Evolutionary conservation across 2,113 vertebrate species (phyloP).

Genomic region (Tychaedon coryphoeus): DNA sequence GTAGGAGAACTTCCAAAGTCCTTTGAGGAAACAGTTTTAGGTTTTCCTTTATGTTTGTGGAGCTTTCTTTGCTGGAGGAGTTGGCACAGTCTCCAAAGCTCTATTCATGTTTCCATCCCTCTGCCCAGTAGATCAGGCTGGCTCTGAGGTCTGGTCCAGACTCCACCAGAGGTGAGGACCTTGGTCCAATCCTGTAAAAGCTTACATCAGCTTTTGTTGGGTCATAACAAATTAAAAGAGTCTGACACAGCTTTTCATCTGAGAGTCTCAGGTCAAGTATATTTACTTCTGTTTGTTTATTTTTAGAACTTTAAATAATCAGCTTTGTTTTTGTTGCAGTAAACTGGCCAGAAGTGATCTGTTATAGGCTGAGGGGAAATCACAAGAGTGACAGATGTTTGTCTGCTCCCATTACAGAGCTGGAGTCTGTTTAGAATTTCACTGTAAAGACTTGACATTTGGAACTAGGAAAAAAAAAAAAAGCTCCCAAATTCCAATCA

Average conservation of each 20-base stretch:
- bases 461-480: not conserved
- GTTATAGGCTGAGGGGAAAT: slow-evolving; percentile 43
- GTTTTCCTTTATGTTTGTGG: not conserved
- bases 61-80: not conserved
- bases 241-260: slow-evolving; percentile 20
- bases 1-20: not conserved
- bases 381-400: slow-evolving; percentile 35
- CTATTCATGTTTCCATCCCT: not conserved
- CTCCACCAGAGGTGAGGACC: not conserved
- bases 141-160: not conserved
- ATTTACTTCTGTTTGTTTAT: slow-evolving; percentile 61
- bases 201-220: slow-evolving; percentile 43
- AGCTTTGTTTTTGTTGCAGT: slow-evolving; percentile 62
- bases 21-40: not conserved
- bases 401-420: slow-evolving; percentile 33
- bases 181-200: slow-evolving; percentile 27
- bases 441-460: not conserved
- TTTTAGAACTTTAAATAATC: slow-evolving; percentile 60
- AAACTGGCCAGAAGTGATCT: slow-evolving; percentile 55
- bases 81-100: not conserved
- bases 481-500: not conserved
- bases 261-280: slow-evolving; percentile 58
- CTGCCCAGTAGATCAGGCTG: not conserved
- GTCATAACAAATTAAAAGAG: slow-evolving; percentile 40
- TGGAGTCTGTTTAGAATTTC: slow-evolving; percentile 37